Conservation (phyloP, 2,888 invertebrate species). For the Caradrina kadenii region DNA sequence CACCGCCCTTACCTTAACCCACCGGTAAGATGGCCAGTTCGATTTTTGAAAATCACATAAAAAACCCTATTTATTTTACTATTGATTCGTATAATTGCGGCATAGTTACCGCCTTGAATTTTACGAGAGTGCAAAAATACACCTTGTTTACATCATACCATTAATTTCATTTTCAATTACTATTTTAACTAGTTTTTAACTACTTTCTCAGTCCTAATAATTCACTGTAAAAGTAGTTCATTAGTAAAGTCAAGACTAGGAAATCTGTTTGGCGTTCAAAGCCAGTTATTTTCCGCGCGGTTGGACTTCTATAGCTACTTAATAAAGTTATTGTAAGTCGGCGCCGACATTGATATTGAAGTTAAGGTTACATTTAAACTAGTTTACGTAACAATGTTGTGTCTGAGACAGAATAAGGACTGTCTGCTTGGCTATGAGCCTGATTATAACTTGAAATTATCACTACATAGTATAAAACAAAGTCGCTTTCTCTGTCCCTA, state of each 20-base stretch:
- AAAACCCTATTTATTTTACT: no score
- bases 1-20: no score
- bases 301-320: slow-evolving; percentile 34
- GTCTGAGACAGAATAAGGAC: not conserved
- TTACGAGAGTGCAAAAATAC: no score
- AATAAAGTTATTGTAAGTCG: slow-evolving; percentile 37
- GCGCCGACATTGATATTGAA: slow-evolving; percentile 36
- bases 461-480: no score
- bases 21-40: no score
- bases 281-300: slow-evolving; percentile 49
- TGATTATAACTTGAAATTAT: not conserved
- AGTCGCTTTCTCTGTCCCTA: no score
- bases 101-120: no score
- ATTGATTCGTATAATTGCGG: no score
- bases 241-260: slow-evolving; percentile 34
- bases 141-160: no score
- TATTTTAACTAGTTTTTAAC: not conserved
- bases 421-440: not conserved
- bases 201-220: slow-evolving; percentile 22
- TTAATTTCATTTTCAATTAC: no score
- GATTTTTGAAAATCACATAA: no score
- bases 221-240: slow-evolving; percentile 35
- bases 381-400: slow-evolving; percentile 18
- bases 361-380: slow-evolving; percentile 15
- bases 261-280: slow-evolving; percentile 49